These are phyloP conservation scores for Gymnogyps californianus DNA, from an alignment of 2,113 vertebrate species.

Conservation along the genomic window DNA sequence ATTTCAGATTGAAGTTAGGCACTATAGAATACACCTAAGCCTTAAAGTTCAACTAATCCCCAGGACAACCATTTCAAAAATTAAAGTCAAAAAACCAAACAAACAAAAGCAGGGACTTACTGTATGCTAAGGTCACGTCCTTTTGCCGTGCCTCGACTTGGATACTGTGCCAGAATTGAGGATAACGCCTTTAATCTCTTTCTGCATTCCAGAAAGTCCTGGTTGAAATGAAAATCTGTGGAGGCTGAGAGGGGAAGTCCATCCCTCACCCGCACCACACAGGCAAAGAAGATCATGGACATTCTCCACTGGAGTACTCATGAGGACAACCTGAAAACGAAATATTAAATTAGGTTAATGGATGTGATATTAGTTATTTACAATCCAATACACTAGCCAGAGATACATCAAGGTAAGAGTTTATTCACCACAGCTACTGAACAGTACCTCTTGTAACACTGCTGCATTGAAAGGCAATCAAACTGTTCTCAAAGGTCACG, in stretches of 20 bases:
- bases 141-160: slow-evolving; percentile 80
- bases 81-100: fast-evolving
- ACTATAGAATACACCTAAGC: not conserved
- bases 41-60: not conserved
- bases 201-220: slow-evolving; percentile 87
- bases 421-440: not conserved
- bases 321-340: slow-evolving; percentile 75
- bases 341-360: not conserved
- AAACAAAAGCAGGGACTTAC: slow-evolving; percentile 69
- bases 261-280: slow-evolving; percentile 91
- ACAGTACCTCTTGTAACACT: not conserved
- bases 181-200: slow-evolving; percentile 84
- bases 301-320: slow-evolving; percentile 81
- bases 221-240: slow-evolving; percentile 89
- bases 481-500: not conserved
- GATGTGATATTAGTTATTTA: not conserved
- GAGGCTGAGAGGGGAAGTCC: slow-evolving; percentile 97
- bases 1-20: not conserved
- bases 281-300: slow-evolving; percentile 95
- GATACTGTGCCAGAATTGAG: slow-evolving; percentile 70
- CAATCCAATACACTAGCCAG: no score
- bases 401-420: not conserved
- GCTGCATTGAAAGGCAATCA: not conserved
- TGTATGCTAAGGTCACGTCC: slow-evolving; percentile 83
- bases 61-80: not conserved